phyloP scores from a whole-genome alignment of 1,140 invertebrate species.

The Nomia melanderi region DNA sequence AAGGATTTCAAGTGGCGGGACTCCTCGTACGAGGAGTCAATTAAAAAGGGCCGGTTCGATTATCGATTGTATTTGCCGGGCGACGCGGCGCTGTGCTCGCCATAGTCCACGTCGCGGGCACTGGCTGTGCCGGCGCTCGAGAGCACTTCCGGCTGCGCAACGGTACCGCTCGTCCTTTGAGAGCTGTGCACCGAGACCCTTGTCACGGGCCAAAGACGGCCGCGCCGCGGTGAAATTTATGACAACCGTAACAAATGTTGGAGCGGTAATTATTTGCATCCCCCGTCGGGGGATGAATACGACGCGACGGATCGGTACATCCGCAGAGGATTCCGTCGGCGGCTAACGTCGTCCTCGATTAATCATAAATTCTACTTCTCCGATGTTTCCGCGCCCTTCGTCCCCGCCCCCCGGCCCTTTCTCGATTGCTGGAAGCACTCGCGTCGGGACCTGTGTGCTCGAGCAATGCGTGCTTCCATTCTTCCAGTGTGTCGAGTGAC shows the following conservation, averaged over 20 bases:
- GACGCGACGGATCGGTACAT: constrained; percentile 1
- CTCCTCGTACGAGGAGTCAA: not conserved
- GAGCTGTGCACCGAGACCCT: constrained; percentile 52
- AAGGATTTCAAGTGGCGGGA: not conserved
- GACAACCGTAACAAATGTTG: constrained; percentile 47
- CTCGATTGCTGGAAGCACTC: too few species aligned
- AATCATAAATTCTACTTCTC: not conserved
- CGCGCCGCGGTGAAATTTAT: constrained; percentile 45
- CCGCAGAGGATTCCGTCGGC: not conserved
- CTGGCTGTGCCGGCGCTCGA: constrained; percentile 26
- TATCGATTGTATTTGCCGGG: constrained; percentile 30
- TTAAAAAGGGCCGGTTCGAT: constrained; percentile 16
- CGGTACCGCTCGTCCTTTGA: constrained; percentile 57
- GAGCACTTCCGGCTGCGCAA: constrained; percentile 50
- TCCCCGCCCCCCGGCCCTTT: too few species aligned
- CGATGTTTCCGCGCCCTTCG: not conserved
- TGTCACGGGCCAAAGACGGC: constrained; percentile 54
- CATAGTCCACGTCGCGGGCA: constrained; percentile 1
- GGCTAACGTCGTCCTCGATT: not conserved
- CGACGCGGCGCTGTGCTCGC: not conserved
- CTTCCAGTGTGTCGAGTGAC: not conserved
- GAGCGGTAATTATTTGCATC: constrained; percentile 59
- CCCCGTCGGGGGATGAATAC: constrained; percentile 26
- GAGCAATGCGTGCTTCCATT: not conserved
- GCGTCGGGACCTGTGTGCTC: not conserved